Percentiles rank a stretch among this genome's conserved stretches.
phyloP scores from a whole-genome alignment of 1,140 invertebrate species.

The Spodoptera litura region DNA sequence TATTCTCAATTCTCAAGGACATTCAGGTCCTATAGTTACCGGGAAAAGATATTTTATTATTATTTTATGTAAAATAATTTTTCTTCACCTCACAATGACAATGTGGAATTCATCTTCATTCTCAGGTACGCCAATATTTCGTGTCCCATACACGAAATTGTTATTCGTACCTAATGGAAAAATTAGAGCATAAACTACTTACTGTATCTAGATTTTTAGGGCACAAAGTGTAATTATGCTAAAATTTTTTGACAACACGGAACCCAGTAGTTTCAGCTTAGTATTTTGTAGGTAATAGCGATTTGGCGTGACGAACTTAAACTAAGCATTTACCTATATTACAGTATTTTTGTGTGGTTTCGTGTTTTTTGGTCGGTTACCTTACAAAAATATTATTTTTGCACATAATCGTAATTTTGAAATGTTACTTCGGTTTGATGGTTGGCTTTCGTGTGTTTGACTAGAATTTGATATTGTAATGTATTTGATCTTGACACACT shows the following conservation, averaged over 20 bases:
- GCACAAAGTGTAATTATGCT: no score
- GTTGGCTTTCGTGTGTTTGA: constrained; percentile 17
- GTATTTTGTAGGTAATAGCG: constrained; percentile 18
- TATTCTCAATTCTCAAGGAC: no score
- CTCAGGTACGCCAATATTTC: no score
- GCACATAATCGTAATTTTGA: constrained; percentile 19
- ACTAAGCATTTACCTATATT: constrained; percentile 34
- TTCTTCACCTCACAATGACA: no score
- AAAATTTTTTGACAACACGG: not conserved
- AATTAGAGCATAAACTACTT: no score
- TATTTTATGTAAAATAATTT: no score
- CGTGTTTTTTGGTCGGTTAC: constrained; percentile 9
- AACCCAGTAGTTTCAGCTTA: not conserved
- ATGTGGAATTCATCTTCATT: no score
- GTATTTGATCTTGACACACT: not conserved
- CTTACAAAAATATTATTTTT: constrained; percentile 1
- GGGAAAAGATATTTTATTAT: no score
- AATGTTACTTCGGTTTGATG: constrained; percentile 4
- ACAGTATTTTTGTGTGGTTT: constrained; percentile 25
- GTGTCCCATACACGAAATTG: no score
- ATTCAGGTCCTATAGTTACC: no score
- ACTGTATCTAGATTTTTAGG: no score
- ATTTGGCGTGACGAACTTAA: constrained; percentile 3
- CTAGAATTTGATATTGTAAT: not conserved
- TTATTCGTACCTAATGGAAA: no score